phyloP scores from a whole-genome alignment of 23 tunicate genomes.

The Trididemnum clinides region DNA sequence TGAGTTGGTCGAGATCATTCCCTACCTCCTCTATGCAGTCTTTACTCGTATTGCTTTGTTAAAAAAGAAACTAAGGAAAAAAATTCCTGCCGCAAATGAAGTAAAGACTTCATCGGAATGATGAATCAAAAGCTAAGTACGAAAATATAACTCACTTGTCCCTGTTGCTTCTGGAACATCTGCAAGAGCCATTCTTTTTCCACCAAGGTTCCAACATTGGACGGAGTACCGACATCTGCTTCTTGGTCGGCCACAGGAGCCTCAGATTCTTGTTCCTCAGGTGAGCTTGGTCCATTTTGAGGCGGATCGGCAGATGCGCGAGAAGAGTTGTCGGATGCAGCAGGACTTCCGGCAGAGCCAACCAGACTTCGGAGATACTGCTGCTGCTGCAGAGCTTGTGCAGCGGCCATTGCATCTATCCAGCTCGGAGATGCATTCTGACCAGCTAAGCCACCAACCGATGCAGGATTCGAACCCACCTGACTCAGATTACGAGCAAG shows the following conservation, averaged over 20 bases:
- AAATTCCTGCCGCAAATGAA: too few relatives aligned
- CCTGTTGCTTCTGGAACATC: not conserved
- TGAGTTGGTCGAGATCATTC: too few relatives aligned
- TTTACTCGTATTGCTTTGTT: too few relatives aligned
- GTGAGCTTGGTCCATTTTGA: not conserved
- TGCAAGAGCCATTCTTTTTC: not conserved
- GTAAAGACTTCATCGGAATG: too few relatives aligned
- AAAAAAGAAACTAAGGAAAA: too few relatives aligned
- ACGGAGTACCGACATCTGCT: not conserved
- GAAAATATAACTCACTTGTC: too few relatives aligned
- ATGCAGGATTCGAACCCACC: too few relatives aligned
- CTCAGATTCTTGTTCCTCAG: not conserved
- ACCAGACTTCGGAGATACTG: slow-evolving; percentile 5
- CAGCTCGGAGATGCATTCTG: not conserved
- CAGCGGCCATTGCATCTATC: slow-evolving; percentile 21
- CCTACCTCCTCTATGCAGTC: too few relatives aligned
- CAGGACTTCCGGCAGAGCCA: not conserved
- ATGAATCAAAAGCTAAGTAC: too few relatives aligned
- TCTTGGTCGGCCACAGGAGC: not conserved
- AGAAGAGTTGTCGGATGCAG: not conserved
- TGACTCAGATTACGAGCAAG: slow-evolving; percentile 36
- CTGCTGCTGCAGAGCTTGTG: slow-evolving; percentile 30
- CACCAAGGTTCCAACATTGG: not conserved
- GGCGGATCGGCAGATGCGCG: not conserved
- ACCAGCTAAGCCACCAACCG: not conserved